These are phyloP conservation scores for Kradibia gibbosae DNA, from an alignment of 1,140 invertebrate species.

Conservation along the genomic window DNA sequence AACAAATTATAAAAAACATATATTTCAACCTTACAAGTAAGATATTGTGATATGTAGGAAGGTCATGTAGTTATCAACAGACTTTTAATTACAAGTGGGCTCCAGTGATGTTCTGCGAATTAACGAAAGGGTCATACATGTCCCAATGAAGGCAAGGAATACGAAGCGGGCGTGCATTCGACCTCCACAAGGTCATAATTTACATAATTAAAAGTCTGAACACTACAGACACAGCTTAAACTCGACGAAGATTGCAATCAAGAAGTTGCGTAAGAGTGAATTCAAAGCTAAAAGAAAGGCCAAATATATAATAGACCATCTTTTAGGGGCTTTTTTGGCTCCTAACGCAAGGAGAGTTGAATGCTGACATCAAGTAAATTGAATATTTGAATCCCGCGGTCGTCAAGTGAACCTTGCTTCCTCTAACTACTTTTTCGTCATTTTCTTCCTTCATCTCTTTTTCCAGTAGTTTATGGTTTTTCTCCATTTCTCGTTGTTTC, in stretches of 20 bases:
- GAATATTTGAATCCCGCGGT: conserved; percentile 12
- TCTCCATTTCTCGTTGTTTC: not conserved
- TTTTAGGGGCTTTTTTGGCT: too few relatives aligned
- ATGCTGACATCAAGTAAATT: conserved; percentile 17
- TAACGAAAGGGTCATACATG: too few relatives aligned
- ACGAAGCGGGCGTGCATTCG: not conserved
- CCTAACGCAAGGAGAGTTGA: not conserved
- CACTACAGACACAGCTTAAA: not conserved
- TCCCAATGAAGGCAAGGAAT: not conserved
- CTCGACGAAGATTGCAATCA: not conserved
- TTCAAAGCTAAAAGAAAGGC: not conserved
- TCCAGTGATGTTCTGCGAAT: too few relatives aligned
- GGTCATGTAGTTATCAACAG: too few relatives aligned
- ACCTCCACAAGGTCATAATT: conserved; percentile 44
- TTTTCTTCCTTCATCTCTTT: not conserved
- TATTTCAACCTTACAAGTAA: too few relatives aligned
- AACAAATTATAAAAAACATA: not conserved
- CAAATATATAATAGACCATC: not conserved
- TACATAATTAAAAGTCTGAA: conserved; percentile 38
- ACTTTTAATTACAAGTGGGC: too few relatives aligned
- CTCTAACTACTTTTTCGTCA: not conserved
- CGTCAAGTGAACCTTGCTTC: conserved; percentile 29
- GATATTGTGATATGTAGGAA: too few relatives aligned
- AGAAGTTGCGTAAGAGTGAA: conserved; percentile 32
- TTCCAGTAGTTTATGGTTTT: too few relatives aligned